Evolutionary conservation across 2,888 invertebrate genomes (phyloP), one percentile per base, ranked within the genome.

Genomic region (Drosophila sordidapex): DNA sequence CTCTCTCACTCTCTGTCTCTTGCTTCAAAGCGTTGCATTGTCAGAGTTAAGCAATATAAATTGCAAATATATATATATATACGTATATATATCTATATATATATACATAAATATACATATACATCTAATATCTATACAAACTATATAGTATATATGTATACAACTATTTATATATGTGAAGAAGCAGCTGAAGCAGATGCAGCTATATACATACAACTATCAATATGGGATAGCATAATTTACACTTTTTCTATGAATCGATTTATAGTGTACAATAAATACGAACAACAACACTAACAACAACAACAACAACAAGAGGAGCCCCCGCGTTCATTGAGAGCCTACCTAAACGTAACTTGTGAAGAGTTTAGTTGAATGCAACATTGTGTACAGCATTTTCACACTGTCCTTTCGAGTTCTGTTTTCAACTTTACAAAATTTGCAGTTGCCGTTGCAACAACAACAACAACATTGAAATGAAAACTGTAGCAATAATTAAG

Each of bases 231-330:
- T 87, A 87, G 87, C 77, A 81, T 87, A 89, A 89, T 89, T 87
- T 87, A 87, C 89, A 87, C 87, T 85, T 87, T 87, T 87, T 87
- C 87, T 87, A 87, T 89, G 85, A 87, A 81, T 85, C 87, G 87
- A 88, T 89, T 87, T 87, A 85, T 87, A 85, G 88, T 75, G 87
- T 87, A 84, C 83, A 76, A 85, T 79, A 82, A 72, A 65, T 53
- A 71, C 60, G 56, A 66, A 73, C 69, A 63, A 49, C 49, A 64
- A 33, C 57, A 76, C 61, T 54, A 58, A 71, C 53, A 70, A 66
- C 40, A 74, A 78, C 48, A 68, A 66, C 63, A 83, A 69, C 58
- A 69, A 60, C 57, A 71, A 63, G 46, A 63, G 62, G 74, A 75
- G 66, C 58, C 71, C 79, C 66, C 43, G 49, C 66, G 57, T 74